Conservation (phyloP, 2,888 invertebrate species). For the Hylaea fasciaria region DNA sequence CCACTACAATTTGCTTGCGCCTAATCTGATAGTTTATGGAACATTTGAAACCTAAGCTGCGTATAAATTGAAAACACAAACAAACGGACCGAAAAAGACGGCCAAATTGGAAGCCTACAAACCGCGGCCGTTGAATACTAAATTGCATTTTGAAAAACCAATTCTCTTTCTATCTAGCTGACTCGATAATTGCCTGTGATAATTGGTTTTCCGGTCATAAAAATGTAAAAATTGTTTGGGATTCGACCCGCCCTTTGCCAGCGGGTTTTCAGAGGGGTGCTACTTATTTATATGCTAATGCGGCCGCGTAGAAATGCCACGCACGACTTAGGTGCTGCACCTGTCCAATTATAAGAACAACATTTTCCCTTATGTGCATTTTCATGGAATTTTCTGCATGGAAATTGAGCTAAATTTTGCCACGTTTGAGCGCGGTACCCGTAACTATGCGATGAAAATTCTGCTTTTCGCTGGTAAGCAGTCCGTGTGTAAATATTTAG, state of each 20-base stretch:
- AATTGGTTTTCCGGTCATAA: constrained; percentile 80
- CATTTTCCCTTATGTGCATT: constrained; percentile 76
- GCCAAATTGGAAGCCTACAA: constrained; percentile 48
- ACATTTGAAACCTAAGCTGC: constrained; percentile 35
- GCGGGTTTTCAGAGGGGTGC: constrained; percentile 66
- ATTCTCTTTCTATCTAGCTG: constrained; percentile 68
- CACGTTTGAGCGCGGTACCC: constrained; percentile 58
- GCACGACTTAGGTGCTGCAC: constrained; percentile 77
- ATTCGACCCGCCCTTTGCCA: constrained; percentile 62
- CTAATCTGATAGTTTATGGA: constrained; percentile 45
- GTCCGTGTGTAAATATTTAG: constrained; percentile 65
- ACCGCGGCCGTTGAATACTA: constrained; percentile 49
- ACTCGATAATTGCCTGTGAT: constrained; percentile 80
- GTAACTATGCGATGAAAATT: constrained; percentile 49
- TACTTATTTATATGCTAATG: constrained; percentile 83
- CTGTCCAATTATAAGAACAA: constrained; percentile 82
- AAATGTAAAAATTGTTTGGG: constrained; percentile 71
- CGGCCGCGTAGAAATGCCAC: constrained; percentile 70
- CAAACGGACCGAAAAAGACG: constrained; percentile 38
- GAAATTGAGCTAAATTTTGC: constrained; percentile 70
- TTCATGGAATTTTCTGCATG: constrained; percentile 77
- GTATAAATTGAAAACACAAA: constrained; percentile 42
- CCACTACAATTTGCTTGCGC: constrained; percentile 41
- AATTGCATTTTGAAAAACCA: constrained; percentile 65
- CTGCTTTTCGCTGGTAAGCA: constrained; percentile 50